phyloP scores from a whole-genome alignment of 2,797 vertebrate genomes.

The Champsocephalus esox region DNA sequence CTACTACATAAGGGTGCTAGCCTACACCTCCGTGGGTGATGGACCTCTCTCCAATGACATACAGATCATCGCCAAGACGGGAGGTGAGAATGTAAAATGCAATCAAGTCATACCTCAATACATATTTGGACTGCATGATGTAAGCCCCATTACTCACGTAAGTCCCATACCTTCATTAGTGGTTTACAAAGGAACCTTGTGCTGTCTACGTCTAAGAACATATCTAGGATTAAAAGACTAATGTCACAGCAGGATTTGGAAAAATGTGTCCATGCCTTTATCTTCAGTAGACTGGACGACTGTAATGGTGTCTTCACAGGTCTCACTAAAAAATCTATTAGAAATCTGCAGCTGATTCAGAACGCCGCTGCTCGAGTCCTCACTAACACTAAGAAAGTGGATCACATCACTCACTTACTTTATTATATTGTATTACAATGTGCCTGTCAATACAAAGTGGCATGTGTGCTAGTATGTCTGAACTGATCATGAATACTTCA shows the following conservation, averaged over 20 bases:
- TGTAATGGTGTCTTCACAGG: too few species aligned
- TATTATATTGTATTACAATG: conserved; percentile 22
- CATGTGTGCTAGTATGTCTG: conserved; percentile 7
- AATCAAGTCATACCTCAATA: neutral
- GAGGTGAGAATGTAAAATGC: conserved; percentile 84
- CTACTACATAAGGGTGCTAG: conserved; percentile 96
- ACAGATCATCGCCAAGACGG: conserved; percentile 98
- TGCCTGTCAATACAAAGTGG: conserved; percentile 19
- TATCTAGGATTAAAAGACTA: too few species aligned
- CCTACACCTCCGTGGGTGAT: conserved; percentile 97
- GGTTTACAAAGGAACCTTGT: neutral
- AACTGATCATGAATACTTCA: conserved; percentile 22
- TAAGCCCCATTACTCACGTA: conserved; percentile 7
- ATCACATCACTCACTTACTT: too few species aligned
- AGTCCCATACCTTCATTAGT: conserved; percentile 47
- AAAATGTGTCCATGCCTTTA: too few species aligned
- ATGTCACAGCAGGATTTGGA: too few species aligned
- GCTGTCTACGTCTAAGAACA: too few species aligned
- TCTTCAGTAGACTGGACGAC: too few species aligned
- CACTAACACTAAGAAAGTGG: too few species aligned
- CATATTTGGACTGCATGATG: neutral
- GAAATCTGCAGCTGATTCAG: too few species aligned
- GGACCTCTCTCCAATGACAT: conserved; percentile 96
- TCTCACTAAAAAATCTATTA: too few species aligned
- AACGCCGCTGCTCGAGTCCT: too few species aligned